phyloP scores from a whole-genome alignment of 2,797 vertebrate species.

The Danionella dracula region DNA sequence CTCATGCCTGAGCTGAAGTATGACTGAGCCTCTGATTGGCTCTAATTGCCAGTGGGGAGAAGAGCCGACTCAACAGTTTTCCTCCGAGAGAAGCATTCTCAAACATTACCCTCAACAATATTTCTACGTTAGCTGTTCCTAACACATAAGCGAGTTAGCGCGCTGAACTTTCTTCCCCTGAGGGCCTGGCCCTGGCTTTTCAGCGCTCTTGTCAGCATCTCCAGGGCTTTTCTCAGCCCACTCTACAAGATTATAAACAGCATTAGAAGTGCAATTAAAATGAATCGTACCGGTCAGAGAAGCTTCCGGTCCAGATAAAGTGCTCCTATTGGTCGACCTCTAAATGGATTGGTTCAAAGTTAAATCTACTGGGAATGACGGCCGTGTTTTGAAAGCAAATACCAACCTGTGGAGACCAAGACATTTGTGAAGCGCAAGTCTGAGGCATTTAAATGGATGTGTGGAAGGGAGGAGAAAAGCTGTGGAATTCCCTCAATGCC shows the following conservation, averaged over 20 bases:
- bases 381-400: constrained; percentile 52
- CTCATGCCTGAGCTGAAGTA: not conserved
- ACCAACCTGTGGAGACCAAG: constrained; percentile 33
- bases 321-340: constrained; percentile 17
- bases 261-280: constrained; percentile 52
- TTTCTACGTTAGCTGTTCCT: constrained; percentile 14
- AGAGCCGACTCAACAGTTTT: constrained; percentile 1
- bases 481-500: constrained; percentile 25
- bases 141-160: constrained; percentile 19
- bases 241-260: constrained; percentile 48
- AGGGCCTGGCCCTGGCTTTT: constrained; percentile 21
- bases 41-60: constrained; percentile 18
- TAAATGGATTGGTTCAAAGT: constrained; percentile 50
- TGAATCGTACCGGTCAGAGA: constrained; percentile 42
- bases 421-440: constrained; percentile 41
- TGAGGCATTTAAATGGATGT: constrained; percentile 34
- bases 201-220: constrained; percentile 28
- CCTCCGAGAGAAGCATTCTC: not conserved
- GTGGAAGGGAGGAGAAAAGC: not conserved
- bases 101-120: constrained; percentile 11
- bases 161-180: not conserved
- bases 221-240: constrained; percentile 27
- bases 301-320: constrained; percentile 32
- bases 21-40: not conserved
- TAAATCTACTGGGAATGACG: constrained; percentile 28